Evolutionary conservation across 2,113 vertebrate genomes (phyloP), one percentile per base, ranked within the genome.

Genomic region (Thalassarche chlororhynchos): DNA sequence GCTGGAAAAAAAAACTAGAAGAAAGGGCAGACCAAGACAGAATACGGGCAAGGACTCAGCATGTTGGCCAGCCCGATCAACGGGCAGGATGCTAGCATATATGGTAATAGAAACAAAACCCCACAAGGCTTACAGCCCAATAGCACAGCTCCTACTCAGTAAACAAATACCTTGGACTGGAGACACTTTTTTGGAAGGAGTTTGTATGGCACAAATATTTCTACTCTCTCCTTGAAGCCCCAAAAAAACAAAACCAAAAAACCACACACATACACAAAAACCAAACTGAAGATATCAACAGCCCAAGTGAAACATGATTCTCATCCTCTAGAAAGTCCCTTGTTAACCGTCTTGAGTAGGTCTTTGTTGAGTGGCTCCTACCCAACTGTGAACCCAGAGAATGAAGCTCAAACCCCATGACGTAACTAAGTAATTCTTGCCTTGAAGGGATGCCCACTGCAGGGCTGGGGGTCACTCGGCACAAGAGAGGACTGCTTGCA

Each of bases 211-310:
- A 74, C 16, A 69, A 91, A 40, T 49, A 69, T 83, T 91, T 95
- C 52, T 91, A 12, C 31, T 82, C 52, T 69, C 28, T 69, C 61
- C n/a, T 74, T 57, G 65, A 89, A 91, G 18, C 14, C 55, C 36
- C 24, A 6, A 49, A 82, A 87, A 79, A 21, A 0, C 61, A 71
- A 83, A 47, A 3, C 9, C 17, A 19, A 57, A 81, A 87, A 54
- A 5, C 5, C n/a, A 29, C 40, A 47, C 15, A 32, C 10, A n/a
- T 5, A 77, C 24, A 72, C 3, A 55, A 49, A 74, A n/a, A 25
- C 0, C n/a, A 76, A n/a, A 14, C 25, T 20, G 20, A 89, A 91
- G 17, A 51, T 25, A 32, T 34, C 0, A 0, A 28, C 3, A 3
- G 19, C 31, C 42, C 51, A 66, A 84, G 54, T 21, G 42, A 69